Evolutionary conservation across 1,140 invertebrate genomes (phyloP), one percentile per base, ranked within the genome.

Genomic region (Zaprionus ornatus): DNA sequence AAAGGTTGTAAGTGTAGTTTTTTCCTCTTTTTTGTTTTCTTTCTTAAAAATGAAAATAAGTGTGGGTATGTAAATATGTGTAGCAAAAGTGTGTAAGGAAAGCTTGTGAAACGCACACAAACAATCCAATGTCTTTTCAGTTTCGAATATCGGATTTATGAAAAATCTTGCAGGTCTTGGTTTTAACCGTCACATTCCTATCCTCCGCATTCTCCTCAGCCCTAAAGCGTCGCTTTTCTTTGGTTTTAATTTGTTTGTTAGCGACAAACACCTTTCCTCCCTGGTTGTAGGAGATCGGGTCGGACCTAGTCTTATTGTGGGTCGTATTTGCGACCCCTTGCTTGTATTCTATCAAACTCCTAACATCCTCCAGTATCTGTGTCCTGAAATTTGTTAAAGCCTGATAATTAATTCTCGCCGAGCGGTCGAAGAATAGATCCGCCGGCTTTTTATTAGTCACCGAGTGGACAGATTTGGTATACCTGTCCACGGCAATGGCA

Each of bases 401-500:
- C 25, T 59, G 54, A 5, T 57, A 50, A 4, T 56, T 56, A 10
- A 27, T 56, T 27, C 60, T 59, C 1, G 40, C n/a, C 2, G 27
- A 12, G 12, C 54, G 29, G 2, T 73, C 12, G 1, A 66, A 13
- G 12, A 66, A 66, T 1, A 60, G 3, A 42, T 62, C 40, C 0
- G 35, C 35, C 3, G 60, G 45, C 9, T 29, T 65, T n/a, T 7
- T 35, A 2, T 61, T 35, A 0, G 21, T 74, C 1, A 62, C 57
- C 9, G 40, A 68, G 9, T 62, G 71, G 23, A 54, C 4, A 25
- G 27, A 52, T 2, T 65, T 56, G 1, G 56, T 71, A 19, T 64
- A 71, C 15, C 37, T 63, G 13, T 66, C 55, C 1, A 65, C 62
- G 0, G 54, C 4, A 12, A 60, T 72, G 1, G 25, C 15, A 12